Evolutionary conservation across 2,113 vertebrate genomes (phyloP).

Genomic region (Paramormyrops kingsleyae): DNA sequence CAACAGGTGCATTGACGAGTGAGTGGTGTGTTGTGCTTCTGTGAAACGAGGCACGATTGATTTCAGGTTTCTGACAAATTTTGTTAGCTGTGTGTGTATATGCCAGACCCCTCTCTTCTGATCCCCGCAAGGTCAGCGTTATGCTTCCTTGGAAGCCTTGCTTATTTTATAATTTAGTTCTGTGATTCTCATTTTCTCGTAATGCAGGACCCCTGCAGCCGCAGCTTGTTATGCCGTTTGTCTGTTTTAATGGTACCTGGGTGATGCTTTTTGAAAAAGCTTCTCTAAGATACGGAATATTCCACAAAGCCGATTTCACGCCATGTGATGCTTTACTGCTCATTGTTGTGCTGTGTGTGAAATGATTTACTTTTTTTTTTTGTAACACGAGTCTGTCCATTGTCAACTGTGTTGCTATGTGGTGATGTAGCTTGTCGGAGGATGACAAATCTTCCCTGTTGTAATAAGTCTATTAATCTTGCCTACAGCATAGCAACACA

Average conservation of each 20-base stretch:
- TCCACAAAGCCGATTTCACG: background rate
- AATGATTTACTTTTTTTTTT: background rate
- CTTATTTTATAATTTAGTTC: background rate
- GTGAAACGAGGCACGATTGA: background rate
- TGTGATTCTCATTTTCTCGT: background rate
- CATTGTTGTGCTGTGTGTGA: background rate
- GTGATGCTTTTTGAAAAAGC: background rate
- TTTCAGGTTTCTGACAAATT: background rate
- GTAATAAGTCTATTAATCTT: background rate
- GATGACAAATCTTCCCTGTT: background rate
- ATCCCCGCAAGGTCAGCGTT: background rate
- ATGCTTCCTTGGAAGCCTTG: background rate
- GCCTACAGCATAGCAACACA: background rate
- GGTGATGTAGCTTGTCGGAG: background rate
- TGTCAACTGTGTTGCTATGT: background rate
- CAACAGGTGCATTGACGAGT: background rate
- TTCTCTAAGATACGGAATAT: background rate
- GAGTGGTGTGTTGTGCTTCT: background rate
- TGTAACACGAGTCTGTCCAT: background rate
- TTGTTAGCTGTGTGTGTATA: background rate
- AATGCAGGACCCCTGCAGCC: background rate
- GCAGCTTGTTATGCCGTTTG: background rate
- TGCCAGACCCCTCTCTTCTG: background rate
- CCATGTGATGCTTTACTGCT: background rate
- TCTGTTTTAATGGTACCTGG: background rate